Evolutionary conservation across 1,140 invertebrate species (phyloP).

Genomic region (Diorhabda carinulata): DNA sequence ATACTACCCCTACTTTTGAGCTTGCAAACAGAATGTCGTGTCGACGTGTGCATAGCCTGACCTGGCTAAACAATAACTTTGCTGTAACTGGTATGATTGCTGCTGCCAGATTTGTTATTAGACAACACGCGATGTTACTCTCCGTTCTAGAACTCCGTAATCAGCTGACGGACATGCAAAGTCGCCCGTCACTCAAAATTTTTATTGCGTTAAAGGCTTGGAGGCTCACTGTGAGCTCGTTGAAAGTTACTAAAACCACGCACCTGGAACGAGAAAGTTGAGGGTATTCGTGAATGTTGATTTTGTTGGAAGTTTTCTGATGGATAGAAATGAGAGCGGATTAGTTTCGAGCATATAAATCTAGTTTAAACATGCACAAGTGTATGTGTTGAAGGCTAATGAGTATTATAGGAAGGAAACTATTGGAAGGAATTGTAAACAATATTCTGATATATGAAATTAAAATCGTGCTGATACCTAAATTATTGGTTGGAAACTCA

Average conservation of each 20-base stretch:
- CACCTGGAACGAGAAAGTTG: background rate
- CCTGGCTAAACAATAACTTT: slow-evolving; percentile 19
- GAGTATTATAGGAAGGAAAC: no score
- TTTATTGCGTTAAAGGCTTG: slow-evolving; percentile 19
- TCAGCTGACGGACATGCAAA: slow-evolving; percentile 34
- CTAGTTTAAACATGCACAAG: no score
- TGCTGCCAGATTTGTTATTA: slow-evolving; percentile 38
- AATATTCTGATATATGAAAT: no score
- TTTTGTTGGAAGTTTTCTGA: background rate
- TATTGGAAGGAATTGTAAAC: no score
- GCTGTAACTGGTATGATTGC: slow-evolving; percentile 24
- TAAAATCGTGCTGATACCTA: no score
- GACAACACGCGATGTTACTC: slow-evolving; percentile 31
- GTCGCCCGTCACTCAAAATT: slow-evolving; percentile 32
- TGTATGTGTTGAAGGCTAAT: no score
- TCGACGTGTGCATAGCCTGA: slow-evolving; percentile 9
- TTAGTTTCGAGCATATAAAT: background rate
- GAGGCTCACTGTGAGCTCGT: slow-evolving; percentile 1
- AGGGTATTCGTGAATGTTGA: background rate
- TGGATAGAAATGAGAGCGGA: slow-evolving; percentile 1
- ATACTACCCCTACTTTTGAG: background rate
- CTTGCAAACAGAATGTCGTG: background rate
- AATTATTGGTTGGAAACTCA: no score
- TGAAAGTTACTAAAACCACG: slow-evolving; percentile 4
- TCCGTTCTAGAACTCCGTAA: slow-evolving; percentile 29